Percentiles rank a stretch among this genome's conserved stretches.
Evolutionary conservation across 2,113 vertebrate genomes (phyloP).

Genomic region (Amazona vittata): DNA sequence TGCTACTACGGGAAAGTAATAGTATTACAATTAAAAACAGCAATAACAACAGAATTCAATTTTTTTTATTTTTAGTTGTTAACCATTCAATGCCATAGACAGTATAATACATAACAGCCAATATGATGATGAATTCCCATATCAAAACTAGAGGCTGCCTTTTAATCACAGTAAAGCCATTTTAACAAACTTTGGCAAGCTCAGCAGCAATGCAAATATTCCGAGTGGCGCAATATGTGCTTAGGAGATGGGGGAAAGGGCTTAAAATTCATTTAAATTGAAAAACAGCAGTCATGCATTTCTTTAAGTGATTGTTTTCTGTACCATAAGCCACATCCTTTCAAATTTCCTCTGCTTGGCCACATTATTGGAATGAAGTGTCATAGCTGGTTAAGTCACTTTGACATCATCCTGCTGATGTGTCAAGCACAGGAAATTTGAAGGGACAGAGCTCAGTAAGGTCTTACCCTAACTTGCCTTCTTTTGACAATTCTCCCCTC

Average conservation of each 20-base stretch:
- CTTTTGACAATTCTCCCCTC: background rate
- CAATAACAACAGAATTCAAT: background rate
- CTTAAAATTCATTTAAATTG: conserved; percentile 54
- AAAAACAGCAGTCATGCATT: conserved; percentile 50
- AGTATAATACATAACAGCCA: background rate
- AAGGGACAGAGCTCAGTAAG: conserved; percentile 22
- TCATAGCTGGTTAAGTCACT: conserved; percentile 33
- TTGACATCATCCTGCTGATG: conserved; percentile 54
- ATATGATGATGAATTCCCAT: background rate
- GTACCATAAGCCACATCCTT: conserved; percentile 36
- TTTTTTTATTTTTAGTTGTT: background rate
- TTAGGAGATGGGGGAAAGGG: conserved; percentile 9
- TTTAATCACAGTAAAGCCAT: background rate
- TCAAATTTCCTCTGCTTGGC: conserved; percentile 51
- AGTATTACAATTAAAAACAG: background rate
- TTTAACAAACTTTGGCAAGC: background rate
- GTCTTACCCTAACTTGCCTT: conserved; percentile 27
- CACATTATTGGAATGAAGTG: conserved; percentile 61
- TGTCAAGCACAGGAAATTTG: conserved; percentile 61
- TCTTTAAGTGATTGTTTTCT: conserved; percentile 42
- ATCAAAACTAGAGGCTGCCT: background rate
- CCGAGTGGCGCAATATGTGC: conserved; percentile 4
- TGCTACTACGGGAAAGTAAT: background rate
- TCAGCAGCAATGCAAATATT: conserved; percentile 11
- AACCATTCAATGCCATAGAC: background rate